These are phyloP conservation scores for Halocynthia roretzi DNA, from an alignment of 23 tunicate genomes.

Conservation along the genomic window DNA sequence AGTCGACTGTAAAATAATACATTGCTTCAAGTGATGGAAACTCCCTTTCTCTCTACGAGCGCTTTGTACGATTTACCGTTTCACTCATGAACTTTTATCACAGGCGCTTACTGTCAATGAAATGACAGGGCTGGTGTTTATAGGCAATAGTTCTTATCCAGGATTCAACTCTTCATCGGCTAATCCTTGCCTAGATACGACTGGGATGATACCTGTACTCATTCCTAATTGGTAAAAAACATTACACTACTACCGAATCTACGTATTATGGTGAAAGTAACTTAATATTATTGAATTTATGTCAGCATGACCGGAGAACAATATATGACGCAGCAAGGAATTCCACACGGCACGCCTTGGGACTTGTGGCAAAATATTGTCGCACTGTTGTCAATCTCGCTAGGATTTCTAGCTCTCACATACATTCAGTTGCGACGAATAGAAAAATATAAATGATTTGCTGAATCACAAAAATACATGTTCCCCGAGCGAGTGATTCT, in stretches of 20 bases:
- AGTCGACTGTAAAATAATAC: neutral
- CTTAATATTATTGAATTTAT: neutral
- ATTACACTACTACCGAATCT: too few species aligned
- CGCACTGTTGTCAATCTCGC: constrained; percentile 33
- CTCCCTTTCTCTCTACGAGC: too few species aligned
- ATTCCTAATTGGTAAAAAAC: constrained; percentile 59
- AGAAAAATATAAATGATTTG: constrained; percentile 49
- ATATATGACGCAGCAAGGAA: constrained; percentile 66
- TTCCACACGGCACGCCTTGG: constrained; percentile 65
- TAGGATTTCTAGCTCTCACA: constrained; percentile 54
- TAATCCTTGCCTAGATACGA: too few species aligned
- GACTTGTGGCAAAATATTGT: constrained; percentile 82
- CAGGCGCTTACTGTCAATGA: constrained; percentile 2
- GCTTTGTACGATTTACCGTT: too few species aligned
- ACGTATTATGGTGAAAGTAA: neutral
- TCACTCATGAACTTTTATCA: neutral
- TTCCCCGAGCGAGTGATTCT: too few species aligned
- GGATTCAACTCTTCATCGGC: constrained; percentile 1
- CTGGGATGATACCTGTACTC: neutral
- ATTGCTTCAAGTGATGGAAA: too few species aligned
- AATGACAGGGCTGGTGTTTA: neutral
- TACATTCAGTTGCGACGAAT: constrained; percentile 69
- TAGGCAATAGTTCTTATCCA: neutral
- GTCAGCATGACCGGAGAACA: constrained; percentile 67
- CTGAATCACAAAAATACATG: too few species aligned